phyloP scores from a whole-genome alignment of 2,888 invertebrate genomes.

The Apodemia duryi region DNA sequence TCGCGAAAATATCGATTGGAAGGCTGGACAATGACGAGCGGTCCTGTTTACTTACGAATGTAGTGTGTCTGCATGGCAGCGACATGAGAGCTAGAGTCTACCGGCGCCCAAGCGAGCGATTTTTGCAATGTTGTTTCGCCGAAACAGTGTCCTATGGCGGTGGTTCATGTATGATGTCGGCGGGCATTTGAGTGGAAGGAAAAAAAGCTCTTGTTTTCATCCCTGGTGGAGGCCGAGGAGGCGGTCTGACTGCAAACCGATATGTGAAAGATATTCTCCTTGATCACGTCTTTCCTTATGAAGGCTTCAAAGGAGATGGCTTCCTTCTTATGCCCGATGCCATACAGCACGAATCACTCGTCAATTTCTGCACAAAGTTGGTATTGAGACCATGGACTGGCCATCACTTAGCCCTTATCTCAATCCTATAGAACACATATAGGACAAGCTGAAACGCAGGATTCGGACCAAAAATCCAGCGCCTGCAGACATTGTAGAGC shows the following conservation, averaged over 20 bases:
- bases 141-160: background rate
- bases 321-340: background rate
- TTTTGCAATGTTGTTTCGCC: constrained; percentile 16
- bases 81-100: constrained; percentile 24
- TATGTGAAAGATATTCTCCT: background rate
- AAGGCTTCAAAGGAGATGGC: too few species aligned
- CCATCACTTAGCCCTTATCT: background rate
- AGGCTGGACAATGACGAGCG: constrained; percentile 16
- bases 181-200: background rate
- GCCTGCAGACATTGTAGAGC: background rate
- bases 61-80: constrained; percentile 24
- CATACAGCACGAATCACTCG: background rate
- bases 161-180: background rate
- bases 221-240: constrained; percentile 4
- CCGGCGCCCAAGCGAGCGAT: constrained; percentile 20
- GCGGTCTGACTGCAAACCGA: background rate
- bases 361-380: background rate
- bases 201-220: background rate
- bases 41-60: constrained; percentile 24
- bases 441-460: background rate
- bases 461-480: background rate
- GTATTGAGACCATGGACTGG: background rate
- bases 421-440: too few species aligned
- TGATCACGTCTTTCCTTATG: too few species aligned
- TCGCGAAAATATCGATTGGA: background rate